A percentile compares a stretch with the other conserved stretches of the same genome.
Evolutionary conservation across 2,888 invertebrate genomes (phyloP).

Genomic region (Nymphalis polychloros): DNA sequence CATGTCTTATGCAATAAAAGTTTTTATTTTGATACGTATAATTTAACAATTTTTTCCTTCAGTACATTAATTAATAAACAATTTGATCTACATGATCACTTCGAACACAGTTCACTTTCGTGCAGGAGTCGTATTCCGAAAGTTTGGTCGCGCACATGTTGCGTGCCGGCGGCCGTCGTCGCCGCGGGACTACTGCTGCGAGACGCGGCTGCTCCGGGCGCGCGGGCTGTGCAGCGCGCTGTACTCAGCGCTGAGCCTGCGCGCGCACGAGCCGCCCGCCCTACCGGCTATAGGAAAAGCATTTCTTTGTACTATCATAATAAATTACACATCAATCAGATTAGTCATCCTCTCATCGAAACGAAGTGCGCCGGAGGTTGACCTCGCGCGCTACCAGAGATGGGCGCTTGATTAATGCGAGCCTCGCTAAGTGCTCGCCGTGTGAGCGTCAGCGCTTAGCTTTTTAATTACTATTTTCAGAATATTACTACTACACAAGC

Average conservation of each 20-base stretch:
- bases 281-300: slow-evolving; percentile 7
- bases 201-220: not conserved
- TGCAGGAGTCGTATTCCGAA: slow-evolving; percentile 7
- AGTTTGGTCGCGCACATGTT: not conserved
- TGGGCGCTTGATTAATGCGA: slow-evolving; percentile 7
- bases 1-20: not conserved
- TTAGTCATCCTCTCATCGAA: slow-evolving; percentile 18
- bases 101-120: slow-evolving; percentile 9
- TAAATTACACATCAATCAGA: slow-evolving; percentile 28
- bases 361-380: not conserved
- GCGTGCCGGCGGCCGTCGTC: not conserved
- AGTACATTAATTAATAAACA: not conserved
- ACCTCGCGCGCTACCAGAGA: slow-evolving; percentile 8
- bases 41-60: not conserved
- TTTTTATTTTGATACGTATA: not conserved
- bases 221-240: slow-evolving; percentile 12
- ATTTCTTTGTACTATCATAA: slow-evolving; percentile 23
- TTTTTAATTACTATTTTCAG: not conserved
- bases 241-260: slow-evolving; percentile 7
- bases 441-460: not conserved
- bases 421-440: slow-evolving; percentile 5
- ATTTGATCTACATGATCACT: not conserved
- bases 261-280: slow-evolving; percentile 25
- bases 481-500: not conserved
- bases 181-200: not conserved